Evolutionary conservation across 2,797 vertebrate genomes (phyloP).

Genomic region (Varecia variegata): DNA sequence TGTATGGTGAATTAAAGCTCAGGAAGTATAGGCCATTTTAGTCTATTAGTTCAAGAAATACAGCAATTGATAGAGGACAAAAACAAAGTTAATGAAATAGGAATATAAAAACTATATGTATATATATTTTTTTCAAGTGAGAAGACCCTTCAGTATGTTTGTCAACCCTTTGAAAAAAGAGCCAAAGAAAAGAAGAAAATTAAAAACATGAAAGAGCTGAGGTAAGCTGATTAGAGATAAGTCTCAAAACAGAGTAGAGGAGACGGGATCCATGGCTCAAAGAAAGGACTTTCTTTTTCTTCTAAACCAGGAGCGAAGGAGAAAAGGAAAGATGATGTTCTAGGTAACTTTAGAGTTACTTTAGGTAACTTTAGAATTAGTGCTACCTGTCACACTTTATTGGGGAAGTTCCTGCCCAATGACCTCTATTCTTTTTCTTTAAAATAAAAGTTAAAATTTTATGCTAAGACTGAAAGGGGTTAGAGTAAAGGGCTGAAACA

Average conservation of each 20-base stretch:
- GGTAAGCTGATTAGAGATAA: background rate
- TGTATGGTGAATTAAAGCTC: background rate
- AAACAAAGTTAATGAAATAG: background rate
- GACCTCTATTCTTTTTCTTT: background rate
- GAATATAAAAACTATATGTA: background rate
- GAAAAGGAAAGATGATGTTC: background rate
- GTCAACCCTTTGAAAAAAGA: background rate
- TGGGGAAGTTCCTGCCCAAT: background rate
- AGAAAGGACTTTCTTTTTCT: background rate
- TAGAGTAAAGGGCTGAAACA: background rate
- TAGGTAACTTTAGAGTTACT: background rate
- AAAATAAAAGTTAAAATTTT: background rate
- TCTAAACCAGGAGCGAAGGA: background rate
- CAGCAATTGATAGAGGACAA: background rate
- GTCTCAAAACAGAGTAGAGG: background rate
- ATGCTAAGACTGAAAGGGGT: background rate
- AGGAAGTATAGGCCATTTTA: background rate
- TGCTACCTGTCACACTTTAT: too few species aligned
- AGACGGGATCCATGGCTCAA: accelerated
- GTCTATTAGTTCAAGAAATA: background rate
- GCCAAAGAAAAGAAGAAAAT: background rate
- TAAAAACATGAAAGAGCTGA: background rate
- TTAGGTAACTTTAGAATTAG: background rate
- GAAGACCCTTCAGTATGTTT: background rate
- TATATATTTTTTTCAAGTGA: background rate